Evolutionary conservation across 2,888 invertebrate genomes (phyloP).

Genomic region (Amphipyra tragopoginis): DNA sequence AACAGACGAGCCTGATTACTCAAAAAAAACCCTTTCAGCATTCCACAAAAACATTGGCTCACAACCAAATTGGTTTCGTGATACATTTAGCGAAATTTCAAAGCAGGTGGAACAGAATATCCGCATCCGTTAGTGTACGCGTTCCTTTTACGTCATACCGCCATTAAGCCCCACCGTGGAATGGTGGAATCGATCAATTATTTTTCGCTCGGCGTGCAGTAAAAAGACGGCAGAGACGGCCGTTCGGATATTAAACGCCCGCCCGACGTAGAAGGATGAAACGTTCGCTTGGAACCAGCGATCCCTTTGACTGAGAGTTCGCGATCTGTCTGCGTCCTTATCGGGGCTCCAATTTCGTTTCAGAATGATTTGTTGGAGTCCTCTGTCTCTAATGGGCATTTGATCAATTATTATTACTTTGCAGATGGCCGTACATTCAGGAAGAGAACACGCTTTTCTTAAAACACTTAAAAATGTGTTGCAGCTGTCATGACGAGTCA

Average conservation of each 20-base stretch:
- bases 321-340: conserved; percentile 82
- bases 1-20: conserved; percentile 6
- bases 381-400: conserved; percentile 55
- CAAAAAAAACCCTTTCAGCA: conserved; percentile 25
- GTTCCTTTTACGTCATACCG: conserved; percentile 77
- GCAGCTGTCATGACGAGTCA: too few species aligned
- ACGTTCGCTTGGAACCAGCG: conserved; percentile 67
- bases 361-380: conserved; percentile 65
- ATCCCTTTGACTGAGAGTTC: conserved; percentile 82
- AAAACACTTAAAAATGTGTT: too few species aligned
- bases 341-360: conserved; percentile 73
- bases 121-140: conserved; percentile 54
- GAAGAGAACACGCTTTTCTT: not conserved
- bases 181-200: conserved; percentile 86
- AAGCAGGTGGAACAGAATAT: conserved; percentile 63
- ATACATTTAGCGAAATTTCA: conserved; percentile 56
- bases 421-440: not conserved
- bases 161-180: conserved; percentile 74
- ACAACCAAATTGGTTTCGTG: conserved; percentile 54
- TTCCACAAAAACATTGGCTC: conserved; percentile 38
- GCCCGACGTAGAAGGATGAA: conserved; percentile 72
- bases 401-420: conserved; percentile 41
- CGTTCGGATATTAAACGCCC: conserved; percentile 85
- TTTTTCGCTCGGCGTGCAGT: conserved; percentile 81
- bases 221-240: conserved; percentile 83